Evolutionary conservation across 2,888 invertebrate genomes (phyloP), one percentile per base, ranked within the genome.

Genomic region (Leptogaster cylindrica): DNA sequence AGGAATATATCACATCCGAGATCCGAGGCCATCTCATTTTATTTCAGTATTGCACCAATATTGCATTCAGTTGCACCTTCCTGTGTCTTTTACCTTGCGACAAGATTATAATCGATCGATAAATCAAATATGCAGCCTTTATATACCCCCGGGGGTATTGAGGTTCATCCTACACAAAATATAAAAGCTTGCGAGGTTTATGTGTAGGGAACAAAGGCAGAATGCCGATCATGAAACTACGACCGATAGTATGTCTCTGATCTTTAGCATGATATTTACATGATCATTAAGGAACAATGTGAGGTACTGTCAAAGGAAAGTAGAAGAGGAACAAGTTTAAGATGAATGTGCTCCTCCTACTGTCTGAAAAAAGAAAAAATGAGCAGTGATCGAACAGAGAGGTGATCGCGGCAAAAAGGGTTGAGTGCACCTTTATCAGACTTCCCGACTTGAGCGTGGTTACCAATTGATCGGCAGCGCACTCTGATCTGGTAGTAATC

Each of bases 211-310:
- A 61, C 44, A 61, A 61, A 61, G 44, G 27, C 25, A 44, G 27
- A 61, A 44, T 16, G 28, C 61, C 61, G 61, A 44, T 61, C 61
- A 27, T 16, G n/a, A 27, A 39, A 16, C 31, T 44, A 7, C 25
- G 41, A 44, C 44, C 41, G 41, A 61, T 61, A 61, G 61, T 44
- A 44, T 31, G 61, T n/a, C 61, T 41, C 61, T 61, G 61, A 61
- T 61, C 61, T 61, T 61, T 44, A 61, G 61, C 61, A 61, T 44
- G 61, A 61, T 61, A 61, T 61, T 61, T 61, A 61, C 61, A 61
- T 61, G 61, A 61, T 61, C 61, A 61, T 61, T 61, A 61, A 61
- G 44, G 61, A 61, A 61, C 61, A 61, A 61, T 61, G 44, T 61
- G 61, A 44, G 36, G 16, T 27, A 41, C n/a, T 16, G 27, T 31